phyloP scores from a whole-genome alignment of 2,797 vertebrate species.

The Betta splendens region DNA sequence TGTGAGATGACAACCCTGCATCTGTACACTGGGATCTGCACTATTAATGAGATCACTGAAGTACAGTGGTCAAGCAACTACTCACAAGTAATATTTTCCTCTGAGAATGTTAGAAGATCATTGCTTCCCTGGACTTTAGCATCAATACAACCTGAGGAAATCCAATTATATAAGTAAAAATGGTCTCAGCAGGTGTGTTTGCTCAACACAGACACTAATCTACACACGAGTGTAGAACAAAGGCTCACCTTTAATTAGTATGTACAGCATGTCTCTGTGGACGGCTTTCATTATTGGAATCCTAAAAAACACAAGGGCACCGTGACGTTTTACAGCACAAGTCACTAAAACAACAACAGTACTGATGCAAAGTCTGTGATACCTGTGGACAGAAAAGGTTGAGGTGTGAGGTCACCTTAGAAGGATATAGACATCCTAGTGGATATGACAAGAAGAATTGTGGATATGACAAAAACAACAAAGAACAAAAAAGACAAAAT shows the following conservation, averaged over 20 bases:
- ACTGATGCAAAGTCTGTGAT: neutral
- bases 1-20: too few relatives aligned
- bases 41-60: too few relatives aligned
- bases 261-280: too few relatives aligned
- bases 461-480: too few relatives aligned
- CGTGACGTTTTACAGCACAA: neutral
- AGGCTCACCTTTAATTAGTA: conserved; percentile 7
- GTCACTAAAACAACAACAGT: neutral
- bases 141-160: conserved; percentile 2
- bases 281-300: neutral
- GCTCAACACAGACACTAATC: neutral
- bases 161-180: neutral
- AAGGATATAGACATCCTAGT: neutral
- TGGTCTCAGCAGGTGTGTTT: neutral
- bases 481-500: neutral
- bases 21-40: too few relatives aligned
- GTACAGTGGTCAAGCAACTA: too few relatives aligned
- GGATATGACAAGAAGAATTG: neutral
- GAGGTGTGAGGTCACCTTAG: neutral
- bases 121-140: neutral
- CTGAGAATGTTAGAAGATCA: too few relatives aligned
- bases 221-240: neutral
- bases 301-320: neutral
- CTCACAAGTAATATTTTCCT: too few relatives aligned
- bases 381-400: neutral